phyloP scores from a whole-genome alignment of 2,888 invertebrate species.

The Caradrina clavipalpis region DNA sequence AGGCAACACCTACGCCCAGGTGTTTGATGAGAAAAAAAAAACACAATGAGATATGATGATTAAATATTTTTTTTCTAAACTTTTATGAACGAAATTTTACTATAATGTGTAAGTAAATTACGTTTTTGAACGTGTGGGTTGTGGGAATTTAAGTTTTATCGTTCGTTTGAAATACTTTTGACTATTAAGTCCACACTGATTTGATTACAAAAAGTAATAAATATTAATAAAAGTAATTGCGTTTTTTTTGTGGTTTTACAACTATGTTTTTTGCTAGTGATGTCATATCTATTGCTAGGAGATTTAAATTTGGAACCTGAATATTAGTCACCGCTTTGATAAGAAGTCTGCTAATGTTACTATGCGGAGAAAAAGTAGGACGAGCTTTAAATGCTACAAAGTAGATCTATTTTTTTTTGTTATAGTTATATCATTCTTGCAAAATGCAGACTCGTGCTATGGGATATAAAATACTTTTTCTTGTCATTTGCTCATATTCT shows the following conservation, averaged over 20 bases:
- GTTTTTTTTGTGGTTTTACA: slow-evolving; percentile 21
- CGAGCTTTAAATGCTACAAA: neutral
- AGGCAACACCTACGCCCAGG: slow-evolving; percentile 48
- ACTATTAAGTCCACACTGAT: slow-evolving; percentile 24
- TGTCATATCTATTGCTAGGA: slow-evolving; percentile 27
- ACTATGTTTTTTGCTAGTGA: slow-evolving; percentile 35
- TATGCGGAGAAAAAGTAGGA: neutral
- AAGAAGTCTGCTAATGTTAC: neutral
- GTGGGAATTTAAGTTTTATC: slow-evolving; percentile 17
- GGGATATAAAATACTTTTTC: neutral
- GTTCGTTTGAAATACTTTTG: slow-evolving; percentile 7
- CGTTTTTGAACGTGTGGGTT: slow-evolving; percentile 31
- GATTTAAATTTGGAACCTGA: slow-evolving; percentile 4
- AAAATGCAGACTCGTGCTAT: neutral
- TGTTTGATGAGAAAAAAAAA: slow-evolving; percentile 62
- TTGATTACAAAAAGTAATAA: slow-evolving; percentile 48
- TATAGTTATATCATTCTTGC: neutral
- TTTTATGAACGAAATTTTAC: slow-evolving; percentile 57
- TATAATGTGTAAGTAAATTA: slow-evolving; percentile 53
- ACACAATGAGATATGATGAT: slow-evolving; percentile 65
- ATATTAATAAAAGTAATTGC: slow-evolving; percentile 40
- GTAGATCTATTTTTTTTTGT: neutral
- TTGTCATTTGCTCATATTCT: no score
- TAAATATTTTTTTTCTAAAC: slow-evolving; percentile 55
- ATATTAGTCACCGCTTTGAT: slow-evolving; percentile 4